phyloP scores from a whole-genome alignment of 1,140 invertebrate genomes.

The Nasonia vitripennis region DNA sequence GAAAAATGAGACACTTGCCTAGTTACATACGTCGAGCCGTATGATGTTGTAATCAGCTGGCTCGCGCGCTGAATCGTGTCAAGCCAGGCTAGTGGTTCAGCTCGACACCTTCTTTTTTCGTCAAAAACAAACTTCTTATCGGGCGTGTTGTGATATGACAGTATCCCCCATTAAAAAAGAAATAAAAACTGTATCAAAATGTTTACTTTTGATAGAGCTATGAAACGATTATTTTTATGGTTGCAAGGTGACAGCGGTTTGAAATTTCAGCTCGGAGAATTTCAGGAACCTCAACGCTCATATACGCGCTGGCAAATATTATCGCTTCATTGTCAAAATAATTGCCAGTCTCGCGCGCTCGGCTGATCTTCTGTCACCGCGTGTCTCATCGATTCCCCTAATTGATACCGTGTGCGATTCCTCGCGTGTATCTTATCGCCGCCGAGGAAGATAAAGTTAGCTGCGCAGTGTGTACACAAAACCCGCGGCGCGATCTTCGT shows the following conservation, averaged over 20 bases:
- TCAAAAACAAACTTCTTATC: no score
- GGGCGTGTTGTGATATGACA: no score
- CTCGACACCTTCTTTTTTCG: no score
- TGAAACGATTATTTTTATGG: not conserved
- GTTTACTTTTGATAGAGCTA: not conserved
- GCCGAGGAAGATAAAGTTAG: conserved; percentile 1
- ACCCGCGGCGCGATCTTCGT: not conserved
- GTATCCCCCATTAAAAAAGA: no score
- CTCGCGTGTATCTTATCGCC: conserved; percentile 18
- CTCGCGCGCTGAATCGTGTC: not conserved
- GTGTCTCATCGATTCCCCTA: conserved; percentile 23
- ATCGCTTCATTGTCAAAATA: conserved; percentile 13
- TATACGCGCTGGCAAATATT: conserved; percentile 13
- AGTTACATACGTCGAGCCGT: not conserved
- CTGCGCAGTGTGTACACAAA: not conserved
- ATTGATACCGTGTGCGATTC: conserved; percentile 18
- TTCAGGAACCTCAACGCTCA: not conserved
- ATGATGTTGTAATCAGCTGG: not conserved
- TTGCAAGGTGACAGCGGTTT: not conserved
- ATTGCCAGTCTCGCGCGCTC: not conserved
- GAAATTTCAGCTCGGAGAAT: not conserved
- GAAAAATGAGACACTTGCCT: not conserved
- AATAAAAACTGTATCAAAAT: not conserved
- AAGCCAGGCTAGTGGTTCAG: no score
- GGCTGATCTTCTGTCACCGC: not conserved